phyloP scores from a whole-genome alignment of 2,888 invertebrate genomes.

The Sphinx pinastri region DNA sequence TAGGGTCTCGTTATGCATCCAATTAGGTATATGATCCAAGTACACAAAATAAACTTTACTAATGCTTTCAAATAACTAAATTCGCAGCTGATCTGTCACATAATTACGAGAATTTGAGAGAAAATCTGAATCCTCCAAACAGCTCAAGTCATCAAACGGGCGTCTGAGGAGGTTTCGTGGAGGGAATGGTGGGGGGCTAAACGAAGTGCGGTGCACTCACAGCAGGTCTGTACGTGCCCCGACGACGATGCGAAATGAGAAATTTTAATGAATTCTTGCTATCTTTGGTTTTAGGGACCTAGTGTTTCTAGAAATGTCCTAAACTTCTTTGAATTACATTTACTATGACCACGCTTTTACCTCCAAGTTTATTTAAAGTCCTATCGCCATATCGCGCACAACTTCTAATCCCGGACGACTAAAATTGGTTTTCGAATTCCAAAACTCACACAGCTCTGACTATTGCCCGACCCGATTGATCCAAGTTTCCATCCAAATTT shows the following conservation, averaged over 20 bases:
- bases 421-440: too few relatives aligned
- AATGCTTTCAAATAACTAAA: background rate
- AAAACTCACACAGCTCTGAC: too few relatives aligned
- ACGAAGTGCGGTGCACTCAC: conserved; percentile 38
- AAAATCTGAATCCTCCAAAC: conserved; percentile 5
- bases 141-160: conserved; percentile 15
- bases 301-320: conserved; percentile 35
- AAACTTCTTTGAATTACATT: too few relatives aligned
- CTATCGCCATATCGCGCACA: too few relatives aligned
- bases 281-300: conserved; percentile 41
- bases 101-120: background rate
- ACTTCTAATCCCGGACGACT: too few relatives aligned
- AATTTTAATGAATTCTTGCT: conserved; percentile 65
- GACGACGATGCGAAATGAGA: conserved; percentile 57
- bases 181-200: background rate
- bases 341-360: too few relatives aligned
- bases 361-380: too few relatives aligned
- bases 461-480: too few relatives aligned
- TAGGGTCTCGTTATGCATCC: too few relatives aligned
- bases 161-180: background rate
- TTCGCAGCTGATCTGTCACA: background rate
- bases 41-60: too few relatives aligned
- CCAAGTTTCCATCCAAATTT: too few relatives aligned
- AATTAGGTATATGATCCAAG: too few relatives aligned
- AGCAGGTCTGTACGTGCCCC: conserved; percentile 41